These are phyloP conservation scores for Solen grandis DNA, from an alignment of 1,140 invertebrate species.

Conservation along the genomic window DNA sequence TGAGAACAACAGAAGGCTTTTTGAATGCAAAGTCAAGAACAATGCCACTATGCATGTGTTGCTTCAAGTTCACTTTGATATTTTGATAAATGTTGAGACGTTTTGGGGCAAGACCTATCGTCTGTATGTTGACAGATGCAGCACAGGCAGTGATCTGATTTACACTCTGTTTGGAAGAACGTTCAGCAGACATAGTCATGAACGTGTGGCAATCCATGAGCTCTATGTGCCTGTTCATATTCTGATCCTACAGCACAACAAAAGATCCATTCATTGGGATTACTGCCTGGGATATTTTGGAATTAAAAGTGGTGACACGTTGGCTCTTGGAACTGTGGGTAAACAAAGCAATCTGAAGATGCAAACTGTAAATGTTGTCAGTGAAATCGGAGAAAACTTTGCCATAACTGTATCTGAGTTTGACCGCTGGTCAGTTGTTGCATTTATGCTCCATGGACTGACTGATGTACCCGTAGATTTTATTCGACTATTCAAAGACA, in stretches of 20 bases:
- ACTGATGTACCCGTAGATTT: slow-evolving; percentile 74
- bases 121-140: slow-evolving; percentile 72
- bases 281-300: slow-evolving; percentile 68
- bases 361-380: slow-evolving; percentile 65
- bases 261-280: slow-evolving; percentile 64
- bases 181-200: slow-evolving; percentile 63
- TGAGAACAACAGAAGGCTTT: slow-evolving; percentile 67
- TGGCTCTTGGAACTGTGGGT: slow-evolving; percentile 69
- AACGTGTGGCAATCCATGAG: slow-evolving; percentile 67
- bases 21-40: slow-evolving; percentile 67
- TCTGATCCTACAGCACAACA: slow-evolving; percentile 65
- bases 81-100: slow-evolving; percentile 73
- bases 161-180: slow-evolving; percentile 65
- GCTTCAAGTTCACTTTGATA: slow-evolving; percentile 70
- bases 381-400: slow-evolving; percentile 63
- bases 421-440: slow-evolving; percentile 75
- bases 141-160: slow-evolving; percentile 69
- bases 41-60: slow-evolving; percentile 67
- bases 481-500: slow-evolving; percentile 66
- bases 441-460: slow-evolving; percentile 73
- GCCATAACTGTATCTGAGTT: slow-evolving; percentile 67
- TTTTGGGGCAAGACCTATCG: slow-evolving; percentile 75
- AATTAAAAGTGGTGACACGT: slow-evolving; percentile 61
- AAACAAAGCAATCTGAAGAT: slow-evolving; percentile 64
- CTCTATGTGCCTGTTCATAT: slow-evolving; percentile 70